Percentiles rank a stretch among this genome's conserved stretches.
Evolutionary conservation across 2,797 vertebrate genomes (phyloP).

Genomic region (Helarctos malayanus): DNA sequence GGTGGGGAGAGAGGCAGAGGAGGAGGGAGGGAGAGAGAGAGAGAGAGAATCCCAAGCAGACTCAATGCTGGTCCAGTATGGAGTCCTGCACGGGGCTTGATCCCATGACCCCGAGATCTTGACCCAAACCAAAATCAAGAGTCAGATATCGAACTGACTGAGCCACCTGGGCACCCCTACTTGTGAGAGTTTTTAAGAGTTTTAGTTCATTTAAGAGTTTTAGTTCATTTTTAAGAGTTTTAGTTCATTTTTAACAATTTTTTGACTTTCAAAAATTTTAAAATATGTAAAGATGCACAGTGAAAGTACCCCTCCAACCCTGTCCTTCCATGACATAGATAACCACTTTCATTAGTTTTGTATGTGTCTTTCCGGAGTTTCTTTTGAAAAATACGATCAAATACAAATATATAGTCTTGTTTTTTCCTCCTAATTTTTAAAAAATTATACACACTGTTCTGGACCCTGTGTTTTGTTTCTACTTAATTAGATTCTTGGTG

Average conservation of each 20-base stretch:
- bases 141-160: not conserved
- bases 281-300: not conserved
- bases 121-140: not conserved
- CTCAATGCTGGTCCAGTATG: not conserved
- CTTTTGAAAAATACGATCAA: not conserved
- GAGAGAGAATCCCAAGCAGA: not conserved
- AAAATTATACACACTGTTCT: not conserved
- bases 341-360: not conserved
- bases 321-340: not conserved
- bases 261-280: constrained; percentile 14
- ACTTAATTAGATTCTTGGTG: not conserved
- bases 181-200: not conserved
- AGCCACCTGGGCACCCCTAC: not conserved
- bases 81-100: not conserved
- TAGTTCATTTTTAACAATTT: constrained; percentile 18
- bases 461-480: not conserved
- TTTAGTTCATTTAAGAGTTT: not conserved
- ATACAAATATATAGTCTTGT: not conserved
- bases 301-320: not conserved
- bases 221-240: no score
- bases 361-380: not conserved
- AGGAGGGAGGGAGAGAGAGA: not conserved
- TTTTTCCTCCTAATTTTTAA: not conserved
- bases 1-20: not conserved
- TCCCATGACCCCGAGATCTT: not conserved